Evolutionary conservation across 2,888 invertebrate species (phyloP), one percentile per base, ranked within the genome.

Genomic region (Crocallis elinguaria): DNA sequence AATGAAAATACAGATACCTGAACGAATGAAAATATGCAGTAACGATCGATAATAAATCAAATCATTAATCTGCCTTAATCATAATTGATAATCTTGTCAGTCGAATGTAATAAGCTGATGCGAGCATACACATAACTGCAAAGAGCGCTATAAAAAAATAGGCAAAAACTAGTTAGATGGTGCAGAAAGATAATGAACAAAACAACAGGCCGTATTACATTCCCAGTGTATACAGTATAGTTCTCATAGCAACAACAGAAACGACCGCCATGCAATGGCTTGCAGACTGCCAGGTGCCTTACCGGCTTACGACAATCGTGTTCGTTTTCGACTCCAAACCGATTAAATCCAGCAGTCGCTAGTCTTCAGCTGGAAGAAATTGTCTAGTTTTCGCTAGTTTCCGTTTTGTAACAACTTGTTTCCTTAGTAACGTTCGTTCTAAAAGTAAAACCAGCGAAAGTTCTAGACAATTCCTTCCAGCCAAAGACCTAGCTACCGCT

Each of bases 231-330:
- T 11, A 19, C 14, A 4, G 11, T 29, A 13, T 32, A 9, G 27
- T 38, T 46, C 39, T 21, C 44, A 32, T 49, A 13, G 43, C 39
- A 42, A 48, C 30, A 49, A 53, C 37, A 30, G 43, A 53, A 49
- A 41, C 30, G 33, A 35, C 11, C 33, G 35, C 45, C 19, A 59
- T 50, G 36, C 43, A 55, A 55, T 45, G 33, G 19, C 50, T 30
- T 53, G 45, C 42, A 49, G 30, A 46, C 27, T 49, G 43, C 37
- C 42, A 45, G 29, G 21, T 8, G 3, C 13, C n/a, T n/a, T n/a
- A n/a, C n/a, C n/a, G n/a, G n/a, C n/a, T n/a, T n/a, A n/a, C n/a
- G n/a, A n/a, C n/a, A n/a, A n/a, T n/a, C n/a, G n/a, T n/a, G n/a
- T n/a, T n/a, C n/a, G n/a, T n/a, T n/a, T n/a, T n/a, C n/a, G n/a